Evolutionary conservation across 2,113 vertebrate genomes (phyloP), one percentile per base, ranked within the genome.

Genomic region (Ptilonorhynchus violaceus): DNA sequence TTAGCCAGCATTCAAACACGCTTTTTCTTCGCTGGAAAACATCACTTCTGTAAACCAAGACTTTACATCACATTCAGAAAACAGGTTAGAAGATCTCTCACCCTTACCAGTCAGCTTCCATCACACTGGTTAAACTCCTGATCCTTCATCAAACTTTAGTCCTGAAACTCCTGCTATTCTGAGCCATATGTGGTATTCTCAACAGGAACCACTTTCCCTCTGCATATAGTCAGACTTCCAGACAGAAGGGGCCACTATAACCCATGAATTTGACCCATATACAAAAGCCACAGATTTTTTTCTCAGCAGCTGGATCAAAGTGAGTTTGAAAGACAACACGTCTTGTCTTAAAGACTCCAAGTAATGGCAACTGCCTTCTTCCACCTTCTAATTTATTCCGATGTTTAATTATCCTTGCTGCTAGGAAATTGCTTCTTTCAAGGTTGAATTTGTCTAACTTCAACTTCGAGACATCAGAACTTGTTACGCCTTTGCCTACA

Each of bases 401-500:
- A 22, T 76, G 89, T 85, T 95, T 96, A 94, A 95, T 97, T 96
- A 95, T 46, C 78, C 89, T 96, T 95, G 58, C 85, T 96, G 66
- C 74, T 85, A 85, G 78, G 27, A 95, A 95, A 96, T 91, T 79
- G 92, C 74, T 89, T 91, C 77, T 92, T 96, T 94, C 87, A 91
- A 79, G 74, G 87, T 64, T 94, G 93, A 91, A 73, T 93, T 96
- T 88, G 53, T 79, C 77, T 60, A 68, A 88, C 85, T 94, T 89
- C 25, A 78, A 53, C 90, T 91, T 77, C 0, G 1, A 96, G 89
- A 70, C 69, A 75, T 82, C 66, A 72, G 87, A 87, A 89, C 84
- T 78, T 82, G 58, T 82, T 94, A 79, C 24, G 66, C 17, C 62
- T 96, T 89, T 94, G 87, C 85, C 70, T 79, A 62, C 62, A 66